Percentiles rank a stretch among this genome's conserved stretches.
Conservation (phyloP, 2,797 vertebrate genomes). For the Dicrostonyx torquatus region DNA sequence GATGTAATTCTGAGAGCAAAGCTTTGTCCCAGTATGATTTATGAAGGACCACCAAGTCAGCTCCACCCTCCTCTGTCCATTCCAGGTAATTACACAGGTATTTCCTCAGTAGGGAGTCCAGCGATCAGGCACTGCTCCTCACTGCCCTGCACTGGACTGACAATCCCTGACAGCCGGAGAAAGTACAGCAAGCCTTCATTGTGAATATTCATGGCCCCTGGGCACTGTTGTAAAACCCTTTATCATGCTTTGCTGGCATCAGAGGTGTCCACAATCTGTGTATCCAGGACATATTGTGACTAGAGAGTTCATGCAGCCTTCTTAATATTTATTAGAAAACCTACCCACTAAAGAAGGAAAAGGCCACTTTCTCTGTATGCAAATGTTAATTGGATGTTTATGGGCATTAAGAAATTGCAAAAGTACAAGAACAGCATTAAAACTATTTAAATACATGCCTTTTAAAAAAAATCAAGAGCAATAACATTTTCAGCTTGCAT, state of each 20-base stretch:
- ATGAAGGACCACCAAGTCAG: constrained; percentile 62
- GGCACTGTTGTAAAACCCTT: constrained; percentile 66
- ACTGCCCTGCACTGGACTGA: background rate
- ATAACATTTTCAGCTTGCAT: constrained; percentile 31
- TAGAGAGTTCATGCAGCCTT: constrained; percentile 71
- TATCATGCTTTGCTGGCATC: constrained; percentile 74
- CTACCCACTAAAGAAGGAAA: constrained; percentile 50
- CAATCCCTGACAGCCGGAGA: background rate
- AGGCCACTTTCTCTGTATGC: constrained; percentile 73
- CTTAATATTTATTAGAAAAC: constrained; percentile 61
- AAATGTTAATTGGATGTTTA: constrained; percentile 79
- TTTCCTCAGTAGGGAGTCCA: background rate
- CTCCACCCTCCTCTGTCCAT: constrained; percentile 63
- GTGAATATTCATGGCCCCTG: constrained; percentile 6
- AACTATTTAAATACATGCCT: constrained; percentile 48
- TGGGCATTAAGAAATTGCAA: constrained; percentile 78
- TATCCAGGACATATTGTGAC: constrained; percentile 71
- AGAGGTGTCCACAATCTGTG: constrained; percentile 45
- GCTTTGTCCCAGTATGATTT: constrained; percentile 79
- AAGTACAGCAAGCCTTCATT: background rate
- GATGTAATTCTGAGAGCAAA: constrained; percentile 85
- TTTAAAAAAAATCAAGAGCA: constrained; percentile 59
- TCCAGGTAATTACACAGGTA: constrained; percentile 55
- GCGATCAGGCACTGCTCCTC: background rate
- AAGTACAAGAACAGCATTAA: constrained; percentile 80